Conservation (phyloP, 2,113 vertebrate species). For the Anarhynchus alexandrinus region DNA sequence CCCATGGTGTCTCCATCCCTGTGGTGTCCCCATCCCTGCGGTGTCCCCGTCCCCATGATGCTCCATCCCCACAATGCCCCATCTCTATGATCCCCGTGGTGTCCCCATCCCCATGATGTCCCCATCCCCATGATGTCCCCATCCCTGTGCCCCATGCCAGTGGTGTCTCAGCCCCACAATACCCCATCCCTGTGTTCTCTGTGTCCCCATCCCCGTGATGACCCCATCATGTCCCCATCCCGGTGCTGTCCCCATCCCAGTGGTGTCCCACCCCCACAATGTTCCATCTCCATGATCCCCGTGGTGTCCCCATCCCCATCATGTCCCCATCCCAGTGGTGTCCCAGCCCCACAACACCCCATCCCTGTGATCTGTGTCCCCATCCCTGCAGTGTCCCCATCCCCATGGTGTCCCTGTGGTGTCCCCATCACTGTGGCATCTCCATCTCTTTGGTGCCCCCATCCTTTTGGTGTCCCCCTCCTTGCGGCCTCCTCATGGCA, state of each 20-base stretch:
- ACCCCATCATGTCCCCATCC: no score
- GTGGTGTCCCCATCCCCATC: no score
- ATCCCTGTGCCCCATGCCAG: no score
- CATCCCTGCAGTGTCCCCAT: accelerated
- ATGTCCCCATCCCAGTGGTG: background rate
- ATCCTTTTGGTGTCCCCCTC: no score
- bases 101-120: accelerated
- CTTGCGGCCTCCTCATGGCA: background rate
- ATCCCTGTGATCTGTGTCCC: no score
- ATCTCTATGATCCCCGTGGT: background rate
- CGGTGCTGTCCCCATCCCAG: no score
- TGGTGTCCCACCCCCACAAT: no score
- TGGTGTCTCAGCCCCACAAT: background rate
- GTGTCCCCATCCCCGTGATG: background rate
- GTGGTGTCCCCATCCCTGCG: accelerated
- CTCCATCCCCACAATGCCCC: background rate
- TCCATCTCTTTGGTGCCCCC: background rate
- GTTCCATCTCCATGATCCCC: background rate
- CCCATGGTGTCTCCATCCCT: background rate
- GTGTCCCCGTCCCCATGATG: accelerated
- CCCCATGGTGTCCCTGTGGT: accelerated
- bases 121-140: no score
- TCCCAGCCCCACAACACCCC: no score
- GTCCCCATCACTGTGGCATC: accelerated
- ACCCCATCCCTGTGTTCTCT: background rate